phyloP scores from a whole-genome alignment of 2,113 vertebrate genomes.

The Dromiciops gliroides region DNA sequence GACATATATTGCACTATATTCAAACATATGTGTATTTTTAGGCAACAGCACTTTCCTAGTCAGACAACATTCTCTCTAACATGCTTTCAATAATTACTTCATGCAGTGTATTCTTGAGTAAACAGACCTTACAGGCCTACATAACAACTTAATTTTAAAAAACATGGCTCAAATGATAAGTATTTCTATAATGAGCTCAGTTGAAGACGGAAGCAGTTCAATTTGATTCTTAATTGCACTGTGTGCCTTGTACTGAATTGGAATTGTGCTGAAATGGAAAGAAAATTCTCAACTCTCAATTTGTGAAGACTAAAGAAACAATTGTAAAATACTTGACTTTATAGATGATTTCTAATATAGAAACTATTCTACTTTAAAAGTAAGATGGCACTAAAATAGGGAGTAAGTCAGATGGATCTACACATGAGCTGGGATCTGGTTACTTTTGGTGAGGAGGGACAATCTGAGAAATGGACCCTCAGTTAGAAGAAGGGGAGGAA shows the following conservation, averaged over 20 bases:
- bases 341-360: background rate
- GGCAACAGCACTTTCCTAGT: background rate
- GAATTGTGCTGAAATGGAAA: background rate
- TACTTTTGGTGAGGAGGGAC: too few species aligned
- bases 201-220: background rate
- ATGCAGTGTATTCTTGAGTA: background rate
- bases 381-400: too few species aligned
- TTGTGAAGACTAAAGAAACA: background rate
- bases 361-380: background rate
- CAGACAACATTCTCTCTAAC: background rate
- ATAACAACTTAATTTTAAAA: background rate
- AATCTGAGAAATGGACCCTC: too few species aligned
- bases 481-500: too few species aligned
- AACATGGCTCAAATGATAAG: background rate
- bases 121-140: background rate
- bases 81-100: background rate
- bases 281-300: background rate
- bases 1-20: background rate
- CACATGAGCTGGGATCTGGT: too few species aligned
- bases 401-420: too few species aligned
- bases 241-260: background rate
- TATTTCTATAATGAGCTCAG: background rate
- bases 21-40: background rate
- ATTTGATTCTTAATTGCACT: background rate
- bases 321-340: background rate